Evolutionary conservation across 2,797 vertebrate species (phyloP), one percentile per base, ranked within the genome.

Genomic region (Xyrichtys novacula): DNA sequence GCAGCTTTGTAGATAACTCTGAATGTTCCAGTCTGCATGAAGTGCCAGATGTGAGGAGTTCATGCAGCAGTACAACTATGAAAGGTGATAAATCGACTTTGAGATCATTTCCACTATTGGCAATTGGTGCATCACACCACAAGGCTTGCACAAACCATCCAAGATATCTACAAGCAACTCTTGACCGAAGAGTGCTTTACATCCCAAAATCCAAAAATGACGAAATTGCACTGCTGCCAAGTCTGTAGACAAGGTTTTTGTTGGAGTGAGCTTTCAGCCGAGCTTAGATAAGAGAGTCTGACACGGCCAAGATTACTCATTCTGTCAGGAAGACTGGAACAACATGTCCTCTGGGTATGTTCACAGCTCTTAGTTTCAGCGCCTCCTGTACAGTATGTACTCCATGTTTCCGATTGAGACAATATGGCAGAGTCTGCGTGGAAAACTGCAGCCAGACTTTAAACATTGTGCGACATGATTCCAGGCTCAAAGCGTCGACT

Each of bases 301-400:
- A 83, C 74, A 49, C n/a, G 14, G 85, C 87, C 88, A 86, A 88
- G 65, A 84, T 84, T 63, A 80, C 61, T 75, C 74, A 78, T 65
- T 50, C 70, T 73, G 68, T 70, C 0, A 28, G 53, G 50, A 66
- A 54, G 48, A 57, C 48, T 78, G 66, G 83, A 88, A 89, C 85
- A 88, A 48, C 44, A 28, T 87, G 84, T 85, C 57, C 79, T 79
- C 76, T 78, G 83, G 75, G 61, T 76, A 28, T 48, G 57, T 63
- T 63, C 46, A 72, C 59, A 72, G n/a, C 48, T 58, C 61, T 80
- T 68, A 72, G 59, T 75, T 66, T 67, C 22, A 60, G 31, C 28
- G n/a, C 39, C 64, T 62, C 32, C 59, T 14, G 42, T 42, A 7
- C 46, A 64, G 11, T 28, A 7, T 8, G 12, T 40, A 12, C 46